Base-by-base conservation (phyloP, 2,797 vertebrate genomes). In the Danio albolineatus region DNA sequence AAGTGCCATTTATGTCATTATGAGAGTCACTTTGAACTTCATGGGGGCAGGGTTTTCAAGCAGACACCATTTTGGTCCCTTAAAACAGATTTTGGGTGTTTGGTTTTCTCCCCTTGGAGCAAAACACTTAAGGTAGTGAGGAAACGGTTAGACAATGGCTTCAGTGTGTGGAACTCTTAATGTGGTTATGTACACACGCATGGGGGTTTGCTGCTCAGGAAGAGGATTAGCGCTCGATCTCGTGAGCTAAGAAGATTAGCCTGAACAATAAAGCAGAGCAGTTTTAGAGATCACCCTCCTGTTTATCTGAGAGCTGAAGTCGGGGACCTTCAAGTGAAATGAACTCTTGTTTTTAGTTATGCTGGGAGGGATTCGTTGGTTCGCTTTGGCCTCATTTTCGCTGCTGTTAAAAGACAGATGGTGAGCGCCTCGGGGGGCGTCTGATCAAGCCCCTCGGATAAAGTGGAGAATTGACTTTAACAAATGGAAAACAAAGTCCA, bases 211-310 rank as follows among this genome's bases (percentile, higher is more conserved):
- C 62, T 70, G 48, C 51, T 79, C 71, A 75, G 70, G 44, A 83
- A 62, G 64, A 62, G 70, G 81, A 83, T 83, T 83, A 83, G 76
- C 10, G 0, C 46, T 66, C 54, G 73, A 77, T 70, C 78, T 61
- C 38, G 53, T 83, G 60, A 73, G 73, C 78, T 81, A 83, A 81
- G 67, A 46, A 79, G 81, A 83, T 83, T 79, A 79, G 64, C 17
- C 77, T 46, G 64, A 79, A 79, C 81, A 83, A 82, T 79, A 73
- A 3, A 10, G 12, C 6, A 67, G 62, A 69, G 44, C 62, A 57
- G 62, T 57, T 59, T 73, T 46, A 54, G 73, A 73, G 69, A 79
- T 65, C 39, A 38, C 19, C 13, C 71, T 67, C 17, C 7, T 7
- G 39, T 59, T 60, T 51, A 57, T 65, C 41, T 59, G 41, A 9